Base-by-base conservation (phyloP, 2,797 vertebrate genomes). In the Gadopsis bispinosus region DNA sequence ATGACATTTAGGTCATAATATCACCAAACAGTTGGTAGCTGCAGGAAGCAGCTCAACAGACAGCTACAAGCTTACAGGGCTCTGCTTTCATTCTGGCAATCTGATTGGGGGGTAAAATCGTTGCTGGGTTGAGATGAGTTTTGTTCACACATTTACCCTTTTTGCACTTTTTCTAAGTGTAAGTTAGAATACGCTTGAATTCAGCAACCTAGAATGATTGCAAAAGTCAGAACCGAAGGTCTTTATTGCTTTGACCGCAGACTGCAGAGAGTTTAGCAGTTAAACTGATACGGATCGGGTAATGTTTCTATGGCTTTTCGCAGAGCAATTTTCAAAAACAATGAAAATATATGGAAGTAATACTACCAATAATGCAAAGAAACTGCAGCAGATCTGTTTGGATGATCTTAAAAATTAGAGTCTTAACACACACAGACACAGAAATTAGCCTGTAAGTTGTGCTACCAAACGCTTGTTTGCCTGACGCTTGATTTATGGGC, bases 11-110 rank as follows among this genome's bases (percentile, higher is more conserved):
- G 53, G 43, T 69, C n/a, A 0, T 53, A 51, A 63, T 50, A 29
- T 73, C 45, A 61, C 4, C 64, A 65, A 72, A 54, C 50, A 74
- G 64, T 53, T 55, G 70, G 60, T 62, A 56, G 53, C 70, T 64
- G 65, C 47, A 63, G 62, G 80, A 54, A 58, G 53, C 63, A 31
- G 55, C 61, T 2, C 14, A 37, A 71, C 50, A 6, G n/a, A 63
- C 35, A 66, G 71, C 22, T 60, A 63, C 26, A 47, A 70, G 59
- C 69, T 29, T n/a, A 45, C 17, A 41, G 37, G 73, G 69, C 58
- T 54, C 17, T 19, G 0, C 53, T 72, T 69, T 75, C 22, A 65
- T 53, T 78, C 22, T 43, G 55, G 14, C 55, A 72, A 59, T 73
- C 13, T 74, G 37, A 74, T 43, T 56, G 43, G 58, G 66, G 67